phyloP scores from a whole-genome alignment of 1,140 invertebrate species.

The Leptinotarsa texana region DNA sequence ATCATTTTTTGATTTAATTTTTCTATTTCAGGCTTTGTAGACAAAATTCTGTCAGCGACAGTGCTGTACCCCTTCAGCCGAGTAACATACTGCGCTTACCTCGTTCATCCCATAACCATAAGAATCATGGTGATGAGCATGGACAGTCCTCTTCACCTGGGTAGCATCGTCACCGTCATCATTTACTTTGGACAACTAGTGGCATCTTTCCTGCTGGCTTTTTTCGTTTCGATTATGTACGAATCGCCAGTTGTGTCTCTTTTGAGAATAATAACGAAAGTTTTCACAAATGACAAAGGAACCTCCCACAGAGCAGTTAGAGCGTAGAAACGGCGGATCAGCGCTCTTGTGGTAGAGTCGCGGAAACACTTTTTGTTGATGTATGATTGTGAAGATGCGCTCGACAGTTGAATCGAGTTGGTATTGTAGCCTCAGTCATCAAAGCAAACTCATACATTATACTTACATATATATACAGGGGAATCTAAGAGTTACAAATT shows the following conservation, averaged over 20 bases:
- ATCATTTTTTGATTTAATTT: too few species aligned
- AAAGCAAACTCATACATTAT: too few species aligned
- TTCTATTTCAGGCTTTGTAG: constrained; percentile 67
- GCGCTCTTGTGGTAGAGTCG: too few species aligned
- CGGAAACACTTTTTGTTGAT: too few species aligned
- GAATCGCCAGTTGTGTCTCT: constrained; percentile 83
- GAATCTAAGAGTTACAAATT: too few species aligned
- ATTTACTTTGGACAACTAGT: constrained; percentile 77
- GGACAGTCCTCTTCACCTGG: constrained; percentile 77
- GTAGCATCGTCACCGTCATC: constrained; percentile 75
- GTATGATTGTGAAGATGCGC: too few species aligned
- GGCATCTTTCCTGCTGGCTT: constrained; percentile 75
- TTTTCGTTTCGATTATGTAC: constrained; percentile 76
- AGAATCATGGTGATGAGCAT: constrained; percentile 74
- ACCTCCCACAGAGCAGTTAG: background rate
- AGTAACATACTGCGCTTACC: constrained; percentile 82
- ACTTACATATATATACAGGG: too few species aligned
- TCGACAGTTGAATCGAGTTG: too few species aligned
- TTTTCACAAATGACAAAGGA: constrained; percentile 11
- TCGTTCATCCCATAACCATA: constrained; percentile 80
- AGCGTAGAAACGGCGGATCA: too few species aligned
- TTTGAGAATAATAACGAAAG: constrained; percentile 73
- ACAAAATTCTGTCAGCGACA: constrained; percentile 72
- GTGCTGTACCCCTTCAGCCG: constrained; percentile 81
- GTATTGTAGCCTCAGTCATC: too few species aligned